Evolutionary conservation across 1,140 invertebrate species (phyloP), one percentile per base, ranked within the genome.

Genomic region (Panagrolaimus sp.): DNA sequence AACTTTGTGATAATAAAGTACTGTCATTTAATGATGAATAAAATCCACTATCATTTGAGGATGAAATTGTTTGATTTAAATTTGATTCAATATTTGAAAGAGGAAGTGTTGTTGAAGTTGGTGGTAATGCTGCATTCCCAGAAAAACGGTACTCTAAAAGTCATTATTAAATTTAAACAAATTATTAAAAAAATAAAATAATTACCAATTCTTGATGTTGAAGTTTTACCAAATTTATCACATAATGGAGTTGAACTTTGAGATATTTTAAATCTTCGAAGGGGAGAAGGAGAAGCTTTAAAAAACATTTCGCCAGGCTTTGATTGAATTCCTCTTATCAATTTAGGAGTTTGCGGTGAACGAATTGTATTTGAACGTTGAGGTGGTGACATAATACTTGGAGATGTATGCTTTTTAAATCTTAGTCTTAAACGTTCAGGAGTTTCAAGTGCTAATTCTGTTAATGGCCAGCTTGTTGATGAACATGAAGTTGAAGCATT

Each of bases 391-490:
- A 27, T 57, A 4, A 25, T 25, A 27, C 20, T 57, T 20, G 20
- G 20, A 4, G 20, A 20, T 25, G n/a, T 57, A 9, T 57, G 51
- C 20, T 25, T 20, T 20, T 20, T 27, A 57, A 25, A 57, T 57
- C n/a, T 14, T 57, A 57, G 4, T 0, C 51, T 20, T 57, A 25
- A 25, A 4, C 51, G 51, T 57, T 57, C 51, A 11, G 51, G 51
- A 57, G 51, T 57, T 27, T 57, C 51, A 20, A 57, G 51, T 20
- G 27, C 27, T 27, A 57, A 27, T 27, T 57, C 20, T 57, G 51
- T 57, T 20, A 20, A 27, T 20, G 51, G 51, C 51, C 51, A 57
- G 13, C 9, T n/a, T 11, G 20, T 23, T 20, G 51, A 9, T 9
- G n/a, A 27, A 16, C 14, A 25, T 27, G 51, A 57, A 20, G 27